Evolutionary conservation across 2,797 vertebrate genomes (phyloP), one percentile per base, ranked within the genome.

Genomic region (Trachurus trachurus): DNA sequence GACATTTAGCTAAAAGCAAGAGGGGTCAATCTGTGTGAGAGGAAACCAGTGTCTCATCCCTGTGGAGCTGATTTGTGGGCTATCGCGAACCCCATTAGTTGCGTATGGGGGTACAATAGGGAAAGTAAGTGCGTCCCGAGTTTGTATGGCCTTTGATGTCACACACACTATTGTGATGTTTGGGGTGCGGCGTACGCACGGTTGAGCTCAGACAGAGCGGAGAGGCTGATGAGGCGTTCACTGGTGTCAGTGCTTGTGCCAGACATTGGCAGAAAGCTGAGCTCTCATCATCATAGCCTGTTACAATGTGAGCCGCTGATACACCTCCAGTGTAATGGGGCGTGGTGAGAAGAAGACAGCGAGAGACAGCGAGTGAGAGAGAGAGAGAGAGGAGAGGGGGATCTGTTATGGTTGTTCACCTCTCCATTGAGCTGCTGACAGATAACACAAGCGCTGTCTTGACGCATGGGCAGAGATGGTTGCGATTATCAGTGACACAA

Each of bases 341-440:
- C 87, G 67, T 86, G 81, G 74, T 80, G 83, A 84, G 62, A 68
- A 72, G 72, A 54, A 82, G 67, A 79, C 17, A 39, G 66, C 0
- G 45, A 47, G 59, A 67, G 71, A 76, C 5, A n/a, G 42, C 2
- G 60, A n/a, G 42, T 1, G 60, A 57, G 45, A 60, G 74, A 11
- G 31, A 31, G 44, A 31, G 66, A 65, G 40, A 5, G 62, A 57
- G 64, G 49, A 57, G 61, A 67, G 75, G 65, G 58, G 77, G 26
- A 78, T 52, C 80, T 77, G 86, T 90, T 85, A 91, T 90, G 89
- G 85, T 66, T 71, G 83, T 81, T 88, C 84, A 87, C 82, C 86
- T 84, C 63, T 49, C 74, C 84, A 92, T 92, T 83, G 66, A 88
- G 89, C 85, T 83, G 89, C 84, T 90, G 92, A 93, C 89, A 91